A percentile compares a stretch with the other conserved stretches of the same genome.
Conservation (phyloP, 2,888 invertebrate genomes). For the Sinohyriopsis cumingii region DNA sequence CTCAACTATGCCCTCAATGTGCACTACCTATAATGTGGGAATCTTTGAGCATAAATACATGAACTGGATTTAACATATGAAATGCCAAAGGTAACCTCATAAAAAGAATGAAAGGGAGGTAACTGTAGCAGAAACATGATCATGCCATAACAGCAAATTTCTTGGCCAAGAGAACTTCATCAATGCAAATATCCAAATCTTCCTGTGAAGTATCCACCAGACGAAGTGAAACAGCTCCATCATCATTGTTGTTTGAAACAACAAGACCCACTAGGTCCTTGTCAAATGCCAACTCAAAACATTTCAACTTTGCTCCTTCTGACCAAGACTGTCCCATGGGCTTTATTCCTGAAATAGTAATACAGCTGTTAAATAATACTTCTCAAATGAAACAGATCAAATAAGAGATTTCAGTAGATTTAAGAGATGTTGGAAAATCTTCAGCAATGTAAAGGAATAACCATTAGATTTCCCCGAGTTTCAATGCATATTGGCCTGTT, state of each 20-base stretch:
- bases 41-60: no score
- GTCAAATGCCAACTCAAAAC: conserved; percentile 38
- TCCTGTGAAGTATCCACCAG: conserved; percentile 50
- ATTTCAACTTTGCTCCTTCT: conserved; percentile 51
- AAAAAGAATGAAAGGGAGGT: no score
- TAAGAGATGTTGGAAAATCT: no score
- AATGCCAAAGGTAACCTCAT: no score
- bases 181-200: conserved; percentile 46
- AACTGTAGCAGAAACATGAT: background rate
- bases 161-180: conserved; percentile 42
- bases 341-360: conserved; percentile 42
- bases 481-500: no score
- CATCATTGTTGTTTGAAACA: conserved; percentile 18
- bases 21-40: no score
- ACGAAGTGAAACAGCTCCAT: conserved; percentile 36
- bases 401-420: background rate
- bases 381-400: background rate
- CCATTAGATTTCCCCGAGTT: no score
- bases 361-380: background rate
- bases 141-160: conserved; percentile 22
- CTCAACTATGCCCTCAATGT: no score
- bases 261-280: conserved; percentile 51
- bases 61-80: no score
- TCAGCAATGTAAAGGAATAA: no score
- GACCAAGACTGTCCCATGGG: conserved; percentile 43